Base-by-base conservation (phyloP, 2,888 invertebrate species). In the Hedychridium roseum region DNA sequence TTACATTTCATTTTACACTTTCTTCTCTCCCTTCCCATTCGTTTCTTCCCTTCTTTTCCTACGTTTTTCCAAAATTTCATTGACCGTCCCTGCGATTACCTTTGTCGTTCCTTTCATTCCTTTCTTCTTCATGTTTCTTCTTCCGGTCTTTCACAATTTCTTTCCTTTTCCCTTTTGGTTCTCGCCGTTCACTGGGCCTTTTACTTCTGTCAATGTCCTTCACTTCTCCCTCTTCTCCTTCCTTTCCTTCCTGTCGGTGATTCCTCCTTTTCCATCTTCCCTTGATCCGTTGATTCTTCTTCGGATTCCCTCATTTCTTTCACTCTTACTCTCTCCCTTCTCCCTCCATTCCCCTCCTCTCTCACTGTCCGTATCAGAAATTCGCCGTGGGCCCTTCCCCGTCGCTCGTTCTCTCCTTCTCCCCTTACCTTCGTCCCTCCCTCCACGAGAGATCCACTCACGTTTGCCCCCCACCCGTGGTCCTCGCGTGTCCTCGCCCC, bases 361-460 rank as follows among this genome's bases (percentile, higher is more conserved):
- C 14, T 43, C 41, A 41, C 34, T 31, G 31, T 27, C 4, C 7
- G 18, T 15, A n/a, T n/a, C n/a, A 15, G 6, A 41, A 15, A 40
- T 44, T 44, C 5, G 14, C 23, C 11, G 6, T 9, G 40, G 23
- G 31, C 50, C 44, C 27, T 45, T 40, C 44, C 44, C 54, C 49
- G 43, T 54, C 26, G 12, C 43, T 42, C 38, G 27, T 40, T 26
- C 26, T 16, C 42, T 31, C 23, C 5, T 9, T 5, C 23, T 23
- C 9, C n/a, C 23, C 23, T n/a, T n/a, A n/a, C n/a, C n/a, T n/a
- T n/a, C n/a, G 9, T 23, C 5, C 23, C 23, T 23, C 37, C 34
- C 15, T 18, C 15, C 6, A 23, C 23, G 9, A 5, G 23, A n/a
- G n/a, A n/a, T n/a, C n/a, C n/a, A n/a, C n/a, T n/a, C n/a, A n/a